Evolutionary conservation across 1,140 invertebrate species (phyloP).

Genomic region (Mesaphorura yosii): DNA sequence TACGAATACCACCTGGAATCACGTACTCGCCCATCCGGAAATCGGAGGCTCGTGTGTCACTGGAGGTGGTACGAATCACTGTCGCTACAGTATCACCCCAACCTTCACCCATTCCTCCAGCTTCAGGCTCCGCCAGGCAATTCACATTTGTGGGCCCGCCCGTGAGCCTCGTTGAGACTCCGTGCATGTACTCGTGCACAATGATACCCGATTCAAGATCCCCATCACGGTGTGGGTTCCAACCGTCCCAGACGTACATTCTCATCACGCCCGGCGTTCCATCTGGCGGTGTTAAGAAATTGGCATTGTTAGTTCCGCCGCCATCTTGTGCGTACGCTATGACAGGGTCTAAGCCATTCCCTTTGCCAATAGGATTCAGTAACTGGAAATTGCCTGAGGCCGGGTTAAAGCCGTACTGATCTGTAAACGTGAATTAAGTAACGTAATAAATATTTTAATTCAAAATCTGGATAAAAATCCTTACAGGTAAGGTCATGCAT

Average conservation of each 20-base stretch:
- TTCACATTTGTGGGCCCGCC: conserved; percentile 2
- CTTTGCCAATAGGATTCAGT: neutral
- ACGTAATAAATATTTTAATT: neutral
- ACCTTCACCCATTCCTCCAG: conserved; percentile 3
- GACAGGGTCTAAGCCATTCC: neutral
- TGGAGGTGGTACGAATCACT: neutral
- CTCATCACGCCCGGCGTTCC: neutral
- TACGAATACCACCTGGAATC: neutral
- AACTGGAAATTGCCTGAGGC: neutral
- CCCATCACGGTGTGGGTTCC: neutral
- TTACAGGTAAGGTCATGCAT: conserved; percentile 2
- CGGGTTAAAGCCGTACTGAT: neutral
- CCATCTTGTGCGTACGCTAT: conserved; percentile 6
- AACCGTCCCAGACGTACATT: neutral
- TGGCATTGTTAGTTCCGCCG: neutral
- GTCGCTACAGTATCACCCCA: conserved; percentile 2
- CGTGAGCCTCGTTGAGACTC: conserved; percentile 1
- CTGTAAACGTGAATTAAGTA: neutral
- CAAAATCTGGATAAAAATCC: neutral
- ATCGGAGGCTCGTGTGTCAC: neutral
- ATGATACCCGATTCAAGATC: neutral
- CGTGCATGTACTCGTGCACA: conserved; percentile 4
- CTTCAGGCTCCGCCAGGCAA: neutral
- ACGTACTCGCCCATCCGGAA: conserved; percentile 4
- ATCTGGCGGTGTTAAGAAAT: conserved; percentile 1